These are phyloP conservation scores for Ptychodera flava DNA, from an alignment of 35 echinoderm and acorn worm species.

Conservation along the genomic window DNA sequence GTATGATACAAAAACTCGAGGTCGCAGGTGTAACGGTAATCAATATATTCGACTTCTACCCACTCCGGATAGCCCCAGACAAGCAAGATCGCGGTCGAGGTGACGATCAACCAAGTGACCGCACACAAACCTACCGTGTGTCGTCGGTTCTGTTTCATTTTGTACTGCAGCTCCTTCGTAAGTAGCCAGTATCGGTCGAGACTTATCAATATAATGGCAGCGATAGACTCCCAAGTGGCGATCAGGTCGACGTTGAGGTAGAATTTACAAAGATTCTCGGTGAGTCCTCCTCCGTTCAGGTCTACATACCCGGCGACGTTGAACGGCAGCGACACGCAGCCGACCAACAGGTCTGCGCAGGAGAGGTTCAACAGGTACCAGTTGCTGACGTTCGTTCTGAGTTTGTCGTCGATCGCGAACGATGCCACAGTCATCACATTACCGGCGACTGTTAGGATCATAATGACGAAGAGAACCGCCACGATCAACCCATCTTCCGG, in stretches of 20 bases:
- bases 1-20: neutral
- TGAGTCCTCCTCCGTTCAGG: neutral
- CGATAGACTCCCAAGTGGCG: conserved; percentile 6
- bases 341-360: conserved; percentile 25
- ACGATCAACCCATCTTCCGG: no score
- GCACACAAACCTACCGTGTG: neutral
- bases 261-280: conserved; percentile 19
- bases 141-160: conserved; percentile 9
- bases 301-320: neutral
- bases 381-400: conserved; percentile 13
- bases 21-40: neutral
- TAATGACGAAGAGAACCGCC: neutral
- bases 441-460: conserved; percentile 21
- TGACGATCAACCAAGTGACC: conserved; percentile 3
- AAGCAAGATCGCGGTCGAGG: neutral
- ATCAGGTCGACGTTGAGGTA: conserved; percentile 17
- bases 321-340: conserved; percentile 20
- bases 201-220: conserved; percentile 27
- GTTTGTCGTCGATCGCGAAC: conserved; percentile 19
- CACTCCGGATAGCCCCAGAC: neutral
- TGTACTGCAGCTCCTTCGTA: conserved; percentile 15
- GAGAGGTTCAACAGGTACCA: conserved; percentile 26
- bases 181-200: conserved; percentile 18
- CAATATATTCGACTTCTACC: neutral
- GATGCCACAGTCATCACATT: conserved; percentile 31